Percentiles rank a stretch among this genome's conserved stretches.
phyloP scores from a whole-genome alignment of 2,888 invertebrate genomes.

The Masnerella sp. region DNA sequence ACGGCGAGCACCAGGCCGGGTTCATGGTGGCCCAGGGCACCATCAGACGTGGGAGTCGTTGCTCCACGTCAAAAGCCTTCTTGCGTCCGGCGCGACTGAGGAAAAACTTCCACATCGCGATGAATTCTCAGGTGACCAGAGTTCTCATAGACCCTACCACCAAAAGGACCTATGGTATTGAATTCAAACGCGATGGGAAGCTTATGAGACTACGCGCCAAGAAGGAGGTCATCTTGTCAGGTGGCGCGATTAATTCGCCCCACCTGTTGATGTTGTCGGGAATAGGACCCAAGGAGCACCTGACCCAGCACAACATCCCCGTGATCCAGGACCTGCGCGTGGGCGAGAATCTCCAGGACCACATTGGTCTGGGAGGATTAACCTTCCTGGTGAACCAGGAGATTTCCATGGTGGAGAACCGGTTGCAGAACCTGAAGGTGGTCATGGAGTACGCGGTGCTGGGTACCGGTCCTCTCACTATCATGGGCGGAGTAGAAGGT shows the following conservation, averaged over 20 bases:
- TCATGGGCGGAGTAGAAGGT: constrained; percentile 91
- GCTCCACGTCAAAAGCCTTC: constrained; percentile 92
- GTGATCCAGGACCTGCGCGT: constrained; percentile 88
- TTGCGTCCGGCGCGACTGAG: constrained; percentile 87
- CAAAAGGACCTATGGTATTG: constrained; percentile 87
- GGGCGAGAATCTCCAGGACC: constrained; percentile 92
- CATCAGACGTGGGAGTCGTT: constrained; percentile 90
- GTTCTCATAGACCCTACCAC: constrained; percentile 85
- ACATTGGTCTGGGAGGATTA: constrained; percentile 91
- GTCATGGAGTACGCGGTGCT: constrained; percentile 89
- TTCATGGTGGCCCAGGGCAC: constrained; percentile 92
- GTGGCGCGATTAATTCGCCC: constrained; percentile 94
- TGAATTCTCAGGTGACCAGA: constrained; percentile 89
- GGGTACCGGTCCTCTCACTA: constrained; percentile 91
- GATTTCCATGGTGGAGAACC: constrained; percentile 88
- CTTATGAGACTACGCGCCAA: constrained; percentile 82
- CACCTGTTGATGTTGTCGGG: constrained; percentile 95
- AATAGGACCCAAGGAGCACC: constrained; percentile 86
- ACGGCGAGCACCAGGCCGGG: constrained; percentile 91
- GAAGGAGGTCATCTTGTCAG: constrained; percentile 90
- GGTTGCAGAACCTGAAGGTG: constrained; percentile 90
- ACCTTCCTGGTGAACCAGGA: constrained; percentile 89
- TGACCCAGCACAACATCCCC: constrained; percentile 85
- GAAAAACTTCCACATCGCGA: constrained; percentile 87
- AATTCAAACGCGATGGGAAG: constrained; percentile 84